Evolutionary conservation across 2,888 invertebrate species (phyloP).

Genomic region (Cryptocheilus praepositus): DNA sequence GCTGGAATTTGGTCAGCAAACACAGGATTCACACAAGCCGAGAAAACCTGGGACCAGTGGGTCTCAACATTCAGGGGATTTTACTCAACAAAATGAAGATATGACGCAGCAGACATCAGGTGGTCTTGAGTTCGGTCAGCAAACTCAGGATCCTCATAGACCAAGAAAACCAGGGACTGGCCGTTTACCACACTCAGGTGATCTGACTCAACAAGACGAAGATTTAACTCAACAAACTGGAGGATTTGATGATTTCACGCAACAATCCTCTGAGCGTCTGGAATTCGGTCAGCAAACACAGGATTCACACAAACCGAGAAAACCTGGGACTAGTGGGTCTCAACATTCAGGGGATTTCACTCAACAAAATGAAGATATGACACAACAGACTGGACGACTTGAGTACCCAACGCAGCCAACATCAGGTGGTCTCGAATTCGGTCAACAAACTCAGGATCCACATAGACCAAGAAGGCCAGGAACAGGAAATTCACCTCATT

Average conservation of each 20-base stretch:
- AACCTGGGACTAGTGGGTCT: constrained; percentile 32
- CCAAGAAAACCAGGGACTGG: constrained; percentile 25
- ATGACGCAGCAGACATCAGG: neutral
- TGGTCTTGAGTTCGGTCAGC: neutral
- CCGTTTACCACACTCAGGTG: constrained; percentile 15
- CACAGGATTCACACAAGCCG: no score
- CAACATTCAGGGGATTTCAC: constrained; percentile 17
- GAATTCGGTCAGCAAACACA: constrained; percentile 28
- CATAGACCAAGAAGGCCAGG: constrained; percentile 1
- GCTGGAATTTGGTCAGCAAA: constrained; percentile 37
- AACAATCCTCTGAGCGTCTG: constrained; percentile 29
- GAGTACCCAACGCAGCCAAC: constrained; percentile 15
- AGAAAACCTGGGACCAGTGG: no score
- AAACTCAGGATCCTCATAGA: constrained; percentile 25
- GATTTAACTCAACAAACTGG: constrained; percentile 37
- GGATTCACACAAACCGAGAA: constrained; percentile 32
- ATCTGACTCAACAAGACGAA: neutral
- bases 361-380: constrained; percentile 43
- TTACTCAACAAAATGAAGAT: constrained; percentile 52
- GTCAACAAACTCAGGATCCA: constrained; percentile 7
- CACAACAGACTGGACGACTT: constrained; percentile 40
- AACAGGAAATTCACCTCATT: neutral
- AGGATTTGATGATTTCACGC: constrained; percentile 49
- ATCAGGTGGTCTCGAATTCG: constrained; percentile 6
- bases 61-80: no score